A percentile compares a stretch with the other conserved stretches of the same genome.
phyloP scores from a whole-genome alignment of 92 coral and sea anemone species.

The Blastomussa wellsi region DNA sequence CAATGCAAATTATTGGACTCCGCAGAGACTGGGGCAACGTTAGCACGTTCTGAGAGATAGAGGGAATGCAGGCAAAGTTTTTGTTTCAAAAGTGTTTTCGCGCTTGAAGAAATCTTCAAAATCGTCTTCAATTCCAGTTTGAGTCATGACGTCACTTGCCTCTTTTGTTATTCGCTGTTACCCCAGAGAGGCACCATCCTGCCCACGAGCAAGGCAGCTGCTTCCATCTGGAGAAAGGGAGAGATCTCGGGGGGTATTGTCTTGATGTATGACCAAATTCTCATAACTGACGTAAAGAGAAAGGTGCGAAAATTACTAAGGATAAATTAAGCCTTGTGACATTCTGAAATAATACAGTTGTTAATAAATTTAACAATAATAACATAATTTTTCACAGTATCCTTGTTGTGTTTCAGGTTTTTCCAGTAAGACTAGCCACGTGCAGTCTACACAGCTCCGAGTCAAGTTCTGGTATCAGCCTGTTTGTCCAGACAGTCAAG shows the following conservation, averaged over 20 bases:
- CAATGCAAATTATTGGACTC: too few species aligned
- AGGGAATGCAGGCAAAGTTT: too few species aligned
- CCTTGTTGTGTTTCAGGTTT: slow-evolving; percentile 46
- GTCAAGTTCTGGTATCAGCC: slow-evolving; percentile 79
- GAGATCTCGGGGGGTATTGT: neutral
- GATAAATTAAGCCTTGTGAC: neutral
- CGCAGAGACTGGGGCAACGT: too few species aligned
- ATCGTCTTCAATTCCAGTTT: too few species aligned
- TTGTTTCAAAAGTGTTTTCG: too few species aligned
- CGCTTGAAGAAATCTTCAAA: too few species aligned
- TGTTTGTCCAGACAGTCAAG: slow-evolving; percentile 82
- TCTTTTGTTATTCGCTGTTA: too few species aligned
- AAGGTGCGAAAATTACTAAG: neutral
- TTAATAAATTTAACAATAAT: neutral
- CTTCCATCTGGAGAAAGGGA: too few species aligned
- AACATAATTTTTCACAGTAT: neutral
- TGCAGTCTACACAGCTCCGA: slow-evolving; percentile 85
- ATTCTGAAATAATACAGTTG: neutral
- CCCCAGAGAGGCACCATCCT: too few species aligned
- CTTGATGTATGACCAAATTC: neutral
- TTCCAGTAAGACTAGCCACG: slow-evolving; percentile 87
- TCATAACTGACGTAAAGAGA: neutral
- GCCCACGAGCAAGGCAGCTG: too few species aligned
- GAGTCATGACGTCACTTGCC: too few species aligned
- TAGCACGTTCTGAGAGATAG: too few species aligned